A percentile compares a stretch with the other conserved stretches of the same genome.
Conservation (phyloP, 2,888 invertebrate species). For the Parnassius orleans region DNA sequence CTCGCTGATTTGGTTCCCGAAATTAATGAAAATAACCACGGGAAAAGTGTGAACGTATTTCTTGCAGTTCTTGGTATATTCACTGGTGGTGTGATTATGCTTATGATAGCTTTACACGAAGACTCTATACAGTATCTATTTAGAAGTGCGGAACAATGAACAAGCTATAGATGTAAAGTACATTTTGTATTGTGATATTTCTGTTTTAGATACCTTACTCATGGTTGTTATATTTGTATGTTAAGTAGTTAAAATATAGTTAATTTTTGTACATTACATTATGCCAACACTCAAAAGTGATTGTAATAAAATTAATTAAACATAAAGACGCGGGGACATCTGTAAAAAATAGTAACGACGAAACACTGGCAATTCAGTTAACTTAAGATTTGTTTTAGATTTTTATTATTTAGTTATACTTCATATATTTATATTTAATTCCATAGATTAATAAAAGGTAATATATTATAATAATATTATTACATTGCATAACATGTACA, state of each 20-base stretch:
- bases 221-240: slow-evolving; percentile 48
- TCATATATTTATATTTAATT: too few relatives aligned
- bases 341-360: too few relatives aligned
- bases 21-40: slow-evolving; percentile 77
- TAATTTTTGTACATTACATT: slow-evolving; percentile 1
- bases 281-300: too few relatives aligned
- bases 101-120: slow-evolving; percentile 87
- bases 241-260: slow-evolving; percentile 39
- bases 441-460: too few relatives aligned
- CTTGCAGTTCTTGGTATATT: slow-evolving; percentile 85
- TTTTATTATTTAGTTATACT: too few relatives aligned
- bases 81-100: slow-evolving; percentile 86
- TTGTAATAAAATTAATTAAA: too few relatives aligned
- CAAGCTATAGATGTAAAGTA: slow-evolving; percentile 22
- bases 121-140: slow-evolving; percentile 78
- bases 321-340: too few relatives aligned
- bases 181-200: slow-evolving; percentile 27
- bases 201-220: slow-evolving; percentile 36
- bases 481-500: too few relatives aligned
- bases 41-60: slow-evolving; percentile 77
- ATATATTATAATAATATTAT: too few relatives aligned
- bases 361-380: too few relatives aligned
- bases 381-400: too few relatives aligned
- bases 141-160: slow-evolving; percentile 69
- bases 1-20: slow-evolving; percentile 88